These are phyloP conservation scores for Calidris pygmaea DNA, from an alignment of 2,113 vertebrate genomes.

Conservation along the genomic window DNA sequence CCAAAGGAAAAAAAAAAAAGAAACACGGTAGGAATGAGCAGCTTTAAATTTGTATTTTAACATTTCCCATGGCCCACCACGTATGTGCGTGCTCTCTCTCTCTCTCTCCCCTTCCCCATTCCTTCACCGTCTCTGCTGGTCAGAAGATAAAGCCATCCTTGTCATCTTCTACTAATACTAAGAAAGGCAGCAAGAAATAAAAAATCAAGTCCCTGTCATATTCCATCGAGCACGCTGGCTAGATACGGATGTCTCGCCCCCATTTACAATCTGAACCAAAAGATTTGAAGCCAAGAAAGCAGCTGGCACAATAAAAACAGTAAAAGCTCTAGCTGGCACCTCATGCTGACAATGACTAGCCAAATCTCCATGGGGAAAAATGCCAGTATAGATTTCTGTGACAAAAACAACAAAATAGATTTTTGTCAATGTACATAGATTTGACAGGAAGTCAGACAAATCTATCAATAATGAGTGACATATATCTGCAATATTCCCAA, in stretches of 20 bases:
- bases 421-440: constrained; percentile 83
- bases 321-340: constrained; percentile 82
- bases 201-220: constrained; percentile 74
- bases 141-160: constrained; percentile 60
- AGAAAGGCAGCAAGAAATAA: constrained; percentile 63
- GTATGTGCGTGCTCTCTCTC: accelerated
- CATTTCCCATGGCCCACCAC: neutral
- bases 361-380: constrained; percentile 79
- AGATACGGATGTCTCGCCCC: constrained; percentile 80
- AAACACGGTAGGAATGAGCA: neutral
- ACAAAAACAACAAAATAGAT: constrained; percentile 84
- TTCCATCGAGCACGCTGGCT: constrained; percentile 76
- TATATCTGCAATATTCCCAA: constrained; percentile 75
- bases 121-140: constrained; percentile 29
- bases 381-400: constrained; percentile 82
- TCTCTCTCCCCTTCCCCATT: neutral
- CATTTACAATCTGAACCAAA: constrained; percentile 83
- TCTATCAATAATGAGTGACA: constrained; percentile 78
- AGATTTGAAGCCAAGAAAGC: constrained; percentile 81
- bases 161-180: constrained; percentile 50
- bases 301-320: constrained; percentile 83
- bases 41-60: neutral
- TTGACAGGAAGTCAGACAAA: constrained; percentile 82
- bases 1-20: neutral
- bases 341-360: constrained; percentile 79